Percentiles rank a stretch among this genome's conserved stretches.
phyloP scores from a whole-genome alignment of 1,140 invertebrate species.

The Apolygus lucorum region DNA sequence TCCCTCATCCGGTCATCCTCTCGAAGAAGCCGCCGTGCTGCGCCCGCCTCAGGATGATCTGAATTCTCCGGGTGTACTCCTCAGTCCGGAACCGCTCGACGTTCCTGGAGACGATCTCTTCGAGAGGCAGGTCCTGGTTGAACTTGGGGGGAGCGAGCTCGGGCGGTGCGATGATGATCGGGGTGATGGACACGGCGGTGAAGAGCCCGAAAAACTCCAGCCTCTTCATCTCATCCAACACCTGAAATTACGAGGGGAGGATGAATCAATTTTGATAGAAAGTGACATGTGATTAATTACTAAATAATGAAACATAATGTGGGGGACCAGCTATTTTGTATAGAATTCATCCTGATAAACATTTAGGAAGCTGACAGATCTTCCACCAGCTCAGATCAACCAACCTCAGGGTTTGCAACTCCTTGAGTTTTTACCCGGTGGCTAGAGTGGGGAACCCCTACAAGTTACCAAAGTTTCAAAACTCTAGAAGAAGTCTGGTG shows the following conservation, averaged over 20 bases:
- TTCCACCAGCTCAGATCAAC: no score
- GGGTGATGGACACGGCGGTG: slow-evolving; percentile 9
- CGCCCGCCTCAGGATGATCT: slow-evolving; percentile 19
- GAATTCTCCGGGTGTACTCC: slow-evolving; percentile 19
- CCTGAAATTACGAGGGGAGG: neutral
- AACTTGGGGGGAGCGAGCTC: slow-evolving; percentile 5
- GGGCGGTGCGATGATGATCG: slow-evolving; percentile 14
- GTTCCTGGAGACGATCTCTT: slow-evolving; percentile 13
- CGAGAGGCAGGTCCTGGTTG: neutral
- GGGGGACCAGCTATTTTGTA: no score
- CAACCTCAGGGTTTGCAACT: no score
- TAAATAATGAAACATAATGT: no score
- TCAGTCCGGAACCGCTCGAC: slow-evolving; percentile 5
- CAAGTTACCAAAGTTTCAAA: no score
- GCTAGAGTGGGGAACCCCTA: no score
- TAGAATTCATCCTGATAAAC: no score
- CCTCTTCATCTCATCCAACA: slow-evolving; percentile 15
- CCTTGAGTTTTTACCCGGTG: no score
- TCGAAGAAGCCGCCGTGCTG: slow-evolving; percentile 21
- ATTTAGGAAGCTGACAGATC: no score
- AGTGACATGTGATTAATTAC: no score
- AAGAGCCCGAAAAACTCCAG: slow-evolving; percentile 22
- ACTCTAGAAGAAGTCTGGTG: no score
- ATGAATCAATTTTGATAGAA: no score
- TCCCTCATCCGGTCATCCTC: neutral